A percentile compares a stretch with the other conserved stretches of the same genome.
phyloP scores from a whole-genome alignment of 2,113 vertebrate species.

The Ranitomeya imitator region DNA sequence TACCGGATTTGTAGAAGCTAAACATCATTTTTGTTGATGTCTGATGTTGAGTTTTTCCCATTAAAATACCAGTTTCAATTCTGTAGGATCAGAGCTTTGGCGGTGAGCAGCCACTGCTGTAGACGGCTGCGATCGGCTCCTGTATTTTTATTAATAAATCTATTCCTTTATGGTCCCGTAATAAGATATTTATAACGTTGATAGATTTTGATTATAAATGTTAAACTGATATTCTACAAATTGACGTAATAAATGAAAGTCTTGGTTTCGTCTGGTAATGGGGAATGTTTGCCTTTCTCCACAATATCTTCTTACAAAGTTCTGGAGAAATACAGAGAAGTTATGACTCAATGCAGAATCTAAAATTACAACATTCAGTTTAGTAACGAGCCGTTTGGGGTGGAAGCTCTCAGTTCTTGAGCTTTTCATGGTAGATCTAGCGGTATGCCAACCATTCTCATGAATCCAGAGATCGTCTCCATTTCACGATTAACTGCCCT shows the following conservation, averaged over 20 bases:
- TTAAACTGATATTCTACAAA: background rate
- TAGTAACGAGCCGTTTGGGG: background rate
- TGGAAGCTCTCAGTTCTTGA: background rate
- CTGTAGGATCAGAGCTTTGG: background rate
- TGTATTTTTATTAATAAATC: background rate
- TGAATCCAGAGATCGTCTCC: background rate
- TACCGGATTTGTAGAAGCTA: background rate
- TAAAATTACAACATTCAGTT: background rate
- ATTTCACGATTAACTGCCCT: background rate
- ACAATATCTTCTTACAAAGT: slow-evolving; percentile 22
- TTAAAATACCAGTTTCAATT: background rate
- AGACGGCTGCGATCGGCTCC: background rate
- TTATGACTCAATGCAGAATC: background rate
- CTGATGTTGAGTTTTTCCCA: background rate
- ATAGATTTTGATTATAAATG: background rate
- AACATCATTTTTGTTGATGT: background rate
- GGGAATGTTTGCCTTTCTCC: slow-evolving; percentile 7
- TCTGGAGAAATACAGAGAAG: background rate
- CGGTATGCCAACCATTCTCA: background rate
- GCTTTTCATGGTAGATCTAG: background rate
- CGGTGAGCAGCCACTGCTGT: background rate
- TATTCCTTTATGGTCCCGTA: background rate
- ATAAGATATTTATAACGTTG: slow-evolving; percentile 9
- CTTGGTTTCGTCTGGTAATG: background rate
- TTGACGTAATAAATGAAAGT: slow-evolving; percentile 5